phyloP scores from a whole-genome alignment of 2,113 vertebrate species.

The Microtus ochrogaster region DNA sequence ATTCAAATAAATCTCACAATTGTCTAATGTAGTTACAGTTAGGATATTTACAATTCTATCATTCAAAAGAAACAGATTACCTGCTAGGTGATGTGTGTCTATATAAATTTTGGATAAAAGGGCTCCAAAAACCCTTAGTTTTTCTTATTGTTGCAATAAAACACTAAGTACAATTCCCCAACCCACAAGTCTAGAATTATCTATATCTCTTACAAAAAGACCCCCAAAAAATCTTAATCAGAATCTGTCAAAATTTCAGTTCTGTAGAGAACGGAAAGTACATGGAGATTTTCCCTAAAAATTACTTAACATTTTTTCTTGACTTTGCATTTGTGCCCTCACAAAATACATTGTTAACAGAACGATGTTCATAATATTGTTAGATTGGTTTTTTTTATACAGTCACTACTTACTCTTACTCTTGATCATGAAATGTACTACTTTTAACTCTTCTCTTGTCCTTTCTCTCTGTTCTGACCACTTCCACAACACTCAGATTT shows the following conservation, averaged over 20 bases:
- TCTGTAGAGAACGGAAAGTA: not conserved
- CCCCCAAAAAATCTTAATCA: conserved; percentile 13
- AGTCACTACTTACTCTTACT: not conserved
- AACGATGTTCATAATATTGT: not conserved
- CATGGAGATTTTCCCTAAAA: not conserved
- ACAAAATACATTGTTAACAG: conserved; percentile 15
- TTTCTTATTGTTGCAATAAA: conserved; percentile 24
- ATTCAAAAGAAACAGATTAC: conserved; percentile 56
- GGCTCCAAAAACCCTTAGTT: conserved; percentile 35
- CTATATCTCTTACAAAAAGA: not conserved
- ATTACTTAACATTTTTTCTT: not conserved
- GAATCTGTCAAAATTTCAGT: conserved; percentile 38
- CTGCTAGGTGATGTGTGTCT: conserved; percentile 32
- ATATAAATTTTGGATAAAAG: conserved; percentile 11
- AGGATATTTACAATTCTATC: conserved; percentile 58
- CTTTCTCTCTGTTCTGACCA: not conserved
- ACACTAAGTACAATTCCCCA: not conserved
- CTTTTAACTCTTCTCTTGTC: not conserved
- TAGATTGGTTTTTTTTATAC: not conserved
- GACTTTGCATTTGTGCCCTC: not conserved
- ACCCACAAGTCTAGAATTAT: not conserved
- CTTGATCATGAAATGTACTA: not conserved
- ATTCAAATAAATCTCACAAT: conserved; percentile 66
- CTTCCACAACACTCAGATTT: not conserved
- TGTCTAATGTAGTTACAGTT: conserved; percentile 60